Conservation (phyloP, 1,140 invertebrate genomes). For the Homalodisca vitripennis region DNA sequence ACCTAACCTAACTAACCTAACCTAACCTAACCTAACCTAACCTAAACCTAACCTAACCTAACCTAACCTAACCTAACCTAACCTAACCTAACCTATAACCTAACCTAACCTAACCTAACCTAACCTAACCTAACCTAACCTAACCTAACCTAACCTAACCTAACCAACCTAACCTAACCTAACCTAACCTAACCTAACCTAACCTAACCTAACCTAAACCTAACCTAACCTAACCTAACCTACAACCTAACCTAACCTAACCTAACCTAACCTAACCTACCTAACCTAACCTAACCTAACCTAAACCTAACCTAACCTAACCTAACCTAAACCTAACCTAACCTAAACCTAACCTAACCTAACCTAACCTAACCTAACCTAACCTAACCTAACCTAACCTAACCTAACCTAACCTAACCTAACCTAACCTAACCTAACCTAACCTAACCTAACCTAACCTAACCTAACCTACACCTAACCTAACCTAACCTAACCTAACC, state of each 20-base stretch:
- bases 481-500: conserved; percentile 43
- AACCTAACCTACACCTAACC: too few species aligned
- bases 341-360: too few species aligned
- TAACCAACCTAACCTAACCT: too few species aligned
- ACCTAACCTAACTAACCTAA: too few species aligned
- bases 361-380: conserved; percentile 45
- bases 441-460: conserved; percentile 45
- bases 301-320: too few species aligned
- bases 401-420: conserved; percentile 41
- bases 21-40: too few species aligned
- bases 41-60: conserved; percentile 41
- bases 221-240: conserved; percentile 38
- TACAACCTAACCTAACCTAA: conserved; percentile 42
- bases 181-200: conserved; percentile 37
- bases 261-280: conserved; percentile 45
- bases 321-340: too few species aligned
- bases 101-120: too few species aligned
- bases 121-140: conserved; percentile 46
- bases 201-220: too few species aligned
- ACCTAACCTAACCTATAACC: too few species aligned
- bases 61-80: conserved; percentile 39
- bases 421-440: conserved; percentile 41
- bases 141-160: conserved; percentile 42
- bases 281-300: too few species aligned
- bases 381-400: conserved; percentile 41